These are phyloP conservation scores for Brachionus paranguensis DNA, from an alignment of 1,140 invertebrate species.

Conservation along the genomic window DNA sequence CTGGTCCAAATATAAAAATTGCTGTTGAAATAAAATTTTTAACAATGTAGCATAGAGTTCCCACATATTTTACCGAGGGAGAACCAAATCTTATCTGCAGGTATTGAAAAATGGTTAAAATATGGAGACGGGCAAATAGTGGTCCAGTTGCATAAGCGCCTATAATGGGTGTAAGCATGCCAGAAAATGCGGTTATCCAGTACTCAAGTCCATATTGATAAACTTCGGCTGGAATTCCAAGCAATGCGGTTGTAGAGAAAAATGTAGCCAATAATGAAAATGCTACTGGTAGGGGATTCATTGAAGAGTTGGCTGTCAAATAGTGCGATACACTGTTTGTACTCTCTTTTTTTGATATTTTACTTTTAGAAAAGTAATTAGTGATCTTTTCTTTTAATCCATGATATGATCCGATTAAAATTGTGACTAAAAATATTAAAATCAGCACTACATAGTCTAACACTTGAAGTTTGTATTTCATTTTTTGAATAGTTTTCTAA, in stretches of 20 bases:
- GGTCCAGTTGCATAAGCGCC: background rate
- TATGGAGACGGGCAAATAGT: background rate
- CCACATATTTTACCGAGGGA: slow-evolving; percentile 42
- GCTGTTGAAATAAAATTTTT: slow-evolving; percentile 74
- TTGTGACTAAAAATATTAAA: background rate
- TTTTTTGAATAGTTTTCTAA: background rate
- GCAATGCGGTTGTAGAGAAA: slow-evolving; percentile 82
- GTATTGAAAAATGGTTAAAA: background rate
- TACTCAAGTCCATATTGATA: slow-evolving; percentile 68
- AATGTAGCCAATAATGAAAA: slow-evolving; percentile 85
- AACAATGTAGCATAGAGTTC: slow-evolving; percentile 45
- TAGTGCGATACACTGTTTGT: slow-evolving; percentile 13
- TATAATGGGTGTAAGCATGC: background rate
- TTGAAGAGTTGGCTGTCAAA: background rate
- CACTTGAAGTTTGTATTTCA: background rate
- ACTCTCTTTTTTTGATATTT: background rate
- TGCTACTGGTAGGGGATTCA: slow-evolving; percentile 67
- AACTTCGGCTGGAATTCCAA: slow-evolving; percentile 60
- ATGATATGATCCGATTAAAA: slow-evolving; percentile 24
- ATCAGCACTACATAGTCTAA: background rate
- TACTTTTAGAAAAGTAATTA: background rate
- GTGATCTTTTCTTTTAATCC: background rate
- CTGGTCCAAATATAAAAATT: slow-evolving; percentile 84
- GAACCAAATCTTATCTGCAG: background rate
- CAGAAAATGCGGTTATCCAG: slow-evolving; percentile 53